Base-by-base conservation (phyloP, 2,888 invertebrate genomes). In the Caenorhabditis sp. region DNA sequence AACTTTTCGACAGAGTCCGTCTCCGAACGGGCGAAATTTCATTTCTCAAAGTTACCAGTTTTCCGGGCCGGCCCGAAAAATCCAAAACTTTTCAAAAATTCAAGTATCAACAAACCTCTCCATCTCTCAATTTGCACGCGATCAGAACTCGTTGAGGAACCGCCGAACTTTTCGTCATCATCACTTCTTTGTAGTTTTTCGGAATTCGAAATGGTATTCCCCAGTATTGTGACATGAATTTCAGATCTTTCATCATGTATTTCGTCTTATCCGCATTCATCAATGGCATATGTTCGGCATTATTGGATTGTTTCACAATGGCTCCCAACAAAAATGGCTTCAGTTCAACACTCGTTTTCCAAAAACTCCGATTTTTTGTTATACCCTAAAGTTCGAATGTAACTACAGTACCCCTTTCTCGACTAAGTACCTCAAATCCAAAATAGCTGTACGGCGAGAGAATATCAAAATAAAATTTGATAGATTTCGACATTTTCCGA, bases 371-470 rank as follows among this genome's bases (percentile, higher is more conserved):
- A 55, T 72, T 67, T 21, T 63, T 67, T n/a, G 72, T 72, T 27
- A 72, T 57, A 51, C 64, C 67, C 60, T 60, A 23, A 23, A 27
- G 5, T 17, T 24, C 1, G 3, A 53, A 53, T 21, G 10, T 23
- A 23, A 53, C 5, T 10, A 27, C 1, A 58, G 19, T 17, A n/a
- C n/a, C n/a, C n/a, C n/a, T n/a, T n/a, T n/a, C n/a, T 31, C 51
- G 36, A 60, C 14, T 2, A 58, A 4, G 3, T 37, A 60, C 60
- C 58, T 67, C 72, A 36, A 72, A 72, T 26, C 72, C 72, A 37
- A 72, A 72, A 43, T 72, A 72, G 43, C 72, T 72, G 64, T 72
- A 72, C 21, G 72, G 72, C 14, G 72, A 72, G 50, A 72, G 67
- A 60, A 67, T 58, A 31, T 72, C 72, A 62, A 72, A 72, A 54